Conservation (phyloP, 2,113 vertebrate genomes). For the Peromyscus leucopus region DNA sequence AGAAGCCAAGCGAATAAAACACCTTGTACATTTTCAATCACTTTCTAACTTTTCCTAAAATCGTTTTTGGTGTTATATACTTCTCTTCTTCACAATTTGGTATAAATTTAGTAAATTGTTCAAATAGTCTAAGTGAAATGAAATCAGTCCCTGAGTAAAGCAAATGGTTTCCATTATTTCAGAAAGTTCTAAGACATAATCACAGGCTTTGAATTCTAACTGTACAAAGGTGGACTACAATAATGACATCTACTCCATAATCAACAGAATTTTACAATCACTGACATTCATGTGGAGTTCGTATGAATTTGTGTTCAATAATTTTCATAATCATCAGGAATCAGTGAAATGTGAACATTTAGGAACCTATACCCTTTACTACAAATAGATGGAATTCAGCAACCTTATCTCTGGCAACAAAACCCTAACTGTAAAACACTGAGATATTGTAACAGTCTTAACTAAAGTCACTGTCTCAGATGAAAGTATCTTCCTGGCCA, state of each 20-base stretch:
- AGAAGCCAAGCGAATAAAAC: not conserved
- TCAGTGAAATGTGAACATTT: not conserved
- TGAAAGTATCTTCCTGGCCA: not conserved
- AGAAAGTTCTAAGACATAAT: conserved; percentile 19
- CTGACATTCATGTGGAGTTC: not conserved
- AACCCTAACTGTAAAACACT: not conserved
- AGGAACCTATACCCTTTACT: not conserved
- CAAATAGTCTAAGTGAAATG: not conserved
- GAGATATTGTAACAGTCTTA: not conserved
- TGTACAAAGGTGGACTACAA: not conserved
- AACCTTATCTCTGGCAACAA: not conserved
- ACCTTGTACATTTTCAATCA: not conserved
- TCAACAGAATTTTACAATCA: conserved; percentile 16
- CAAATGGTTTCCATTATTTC: conserved; percentile 23
- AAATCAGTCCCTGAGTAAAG: not conserved
- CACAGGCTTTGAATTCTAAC: not conserved
- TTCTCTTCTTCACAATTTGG: not conserved
- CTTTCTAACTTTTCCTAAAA: conserved; percentile 12
- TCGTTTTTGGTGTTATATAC: conserved; percentile 17
- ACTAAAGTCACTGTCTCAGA: not conserved
- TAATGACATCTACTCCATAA: not conserved
- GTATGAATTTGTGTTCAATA: not conserved
- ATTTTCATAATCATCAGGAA: not conserved
- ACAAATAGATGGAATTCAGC: not conserved
- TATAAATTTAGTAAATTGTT: conserved; percentile 34